These are phyloP conservation scores for Heliornis fulica DNA, from an alignment of 2,113 vertebrate species.

Conservation along the genomic window DNA sequence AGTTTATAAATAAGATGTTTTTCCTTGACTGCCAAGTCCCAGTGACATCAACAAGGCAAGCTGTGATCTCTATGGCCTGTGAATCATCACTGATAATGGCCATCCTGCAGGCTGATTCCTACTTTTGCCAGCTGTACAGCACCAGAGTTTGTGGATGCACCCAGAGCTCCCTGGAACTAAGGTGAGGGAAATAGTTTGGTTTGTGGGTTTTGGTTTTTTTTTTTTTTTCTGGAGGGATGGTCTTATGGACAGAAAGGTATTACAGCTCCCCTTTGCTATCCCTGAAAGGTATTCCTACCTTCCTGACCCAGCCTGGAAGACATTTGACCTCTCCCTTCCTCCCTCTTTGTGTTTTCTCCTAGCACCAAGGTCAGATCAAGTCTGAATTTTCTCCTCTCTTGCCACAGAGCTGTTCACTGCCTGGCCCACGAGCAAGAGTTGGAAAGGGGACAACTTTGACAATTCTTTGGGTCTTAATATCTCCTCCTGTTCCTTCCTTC, in stretches of 20 bases:
- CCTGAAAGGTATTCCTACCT: background rate
- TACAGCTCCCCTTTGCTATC: background rate
- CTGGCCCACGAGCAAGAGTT: background rate
- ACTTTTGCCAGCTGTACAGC: background rate
- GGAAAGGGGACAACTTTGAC: background rate
- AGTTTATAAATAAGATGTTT: slow-evolving; percentile 21
- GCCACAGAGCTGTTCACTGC: background rate
- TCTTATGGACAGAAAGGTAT: background rate
- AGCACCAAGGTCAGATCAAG: background rate
- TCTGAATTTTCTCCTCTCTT: background rate
- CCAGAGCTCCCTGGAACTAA: background rate
- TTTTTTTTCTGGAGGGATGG: background rate
- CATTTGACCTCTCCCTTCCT: background rate
- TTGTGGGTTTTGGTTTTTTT: too few relatives aligned
- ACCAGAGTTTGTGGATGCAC: background rate
- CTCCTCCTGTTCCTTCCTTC: background rate
- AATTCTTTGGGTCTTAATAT: background rate
- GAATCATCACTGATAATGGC: background rate
- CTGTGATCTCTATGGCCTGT: slow-evolving; percentile 6
- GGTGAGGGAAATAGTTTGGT: background rate
- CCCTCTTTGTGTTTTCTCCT: background rate
- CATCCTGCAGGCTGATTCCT: background rate
- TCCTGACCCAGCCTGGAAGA: background rate
- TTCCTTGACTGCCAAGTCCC: background rate
- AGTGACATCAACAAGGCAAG: background rate